Percentiles rank a stretch among this genome's conserved stretches.
Conservation (phyloP, 92 coral and sea anemone species). For the Palythoa caribaeorum region DNA sequence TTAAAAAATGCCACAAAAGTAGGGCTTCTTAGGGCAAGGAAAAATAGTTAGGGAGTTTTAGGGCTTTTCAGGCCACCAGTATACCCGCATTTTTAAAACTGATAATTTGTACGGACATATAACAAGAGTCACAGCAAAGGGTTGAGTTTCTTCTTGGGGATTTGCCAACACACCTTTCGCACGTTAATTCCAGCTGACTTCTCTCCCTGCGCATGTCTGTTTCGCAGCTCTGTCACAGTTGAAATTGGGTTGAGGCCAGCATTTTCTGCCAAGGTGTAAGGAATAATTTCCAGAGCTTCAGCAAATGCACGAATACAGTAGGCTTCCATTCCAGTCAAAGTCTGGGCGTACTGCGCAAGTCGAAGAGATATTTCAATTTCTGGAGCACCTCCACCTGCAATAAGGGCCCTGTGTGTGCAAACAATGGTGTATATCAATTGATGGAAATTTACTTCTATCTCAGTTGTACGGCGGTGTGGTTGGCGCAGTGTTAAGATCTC, state of each 20-base stretch:
- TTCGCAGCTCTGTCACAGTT: slow-evolving; percentile 93
- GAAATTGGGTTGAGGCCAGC: slow-evolving; percentile 98
- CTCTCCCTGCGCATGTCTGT: slow-evolving; percentile 95
- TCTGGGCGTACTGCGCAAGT: slow-evolving; percentile 88
- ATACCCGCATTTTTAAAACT: too few species aligned
- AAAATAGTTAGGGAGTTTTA: too few species aligned
- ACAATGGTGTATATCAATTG: background rate
- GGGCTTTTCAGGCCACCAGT: too few species aligned
- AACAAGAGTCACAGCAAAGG: too few species aligned
- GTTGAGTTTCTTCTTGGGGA: background rate
- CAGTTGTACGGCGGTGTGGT: too few species aligned
- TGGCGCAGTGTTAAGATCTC: too few species aligned
- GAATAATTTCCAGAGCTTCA: slow-evolving; percentile 92
- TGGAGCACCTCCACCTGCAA: slow-evolving; percentile 99
- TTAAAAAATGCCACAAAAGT: too few species aligned
- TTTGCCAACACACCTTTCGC: slow-evolving; percentile 78
- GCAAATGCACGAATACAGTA: slow-evolving; percentile 97
- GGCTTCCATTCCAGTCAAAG: slow-evolving; percentile 94
- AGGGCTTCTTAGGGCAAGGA: too few species aligned
- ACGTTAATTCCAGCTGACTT: slow-evolving; percentile 95
- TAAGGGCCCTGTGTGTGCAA: slow-evolving; percentile 78
- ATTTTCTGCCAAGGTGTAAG: slow-evolving; percentile 94
- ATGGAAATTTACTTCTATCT: too few species aligned
- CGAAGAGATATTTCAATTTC: slow-evolving; percentile 93
- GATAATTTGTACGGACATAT: too few species aligned